Conservation (phyloP, 1,140 invertebrate species). For the Helicoverpa armigera region DNA sequence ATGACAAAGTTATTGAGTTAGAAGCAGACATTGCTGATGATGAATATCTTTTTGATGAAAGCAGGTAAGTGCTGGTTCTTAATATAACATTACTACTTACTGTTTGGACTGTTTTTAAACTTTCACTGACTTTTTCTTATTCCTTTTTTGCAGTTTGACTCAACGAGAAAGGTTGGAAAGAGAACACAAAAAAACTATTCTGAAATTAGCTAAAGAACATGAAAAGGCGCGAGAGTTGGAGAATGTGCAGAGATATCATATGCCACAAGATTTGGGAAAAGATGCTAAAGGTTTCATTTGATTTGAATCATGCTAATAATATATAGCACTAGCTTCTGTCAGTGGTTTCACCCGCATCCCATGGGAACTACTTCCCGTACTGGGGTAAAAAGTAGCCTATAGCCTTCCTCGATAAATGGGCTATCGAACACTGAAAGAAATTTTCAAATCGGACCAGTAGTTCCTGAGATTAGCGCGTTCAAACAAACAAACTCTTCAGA, state of each 20-base stretch:
- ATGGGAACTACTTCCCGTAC: too few relatives aligned
- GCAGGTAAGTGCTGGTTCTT: constrained; percentile 88
- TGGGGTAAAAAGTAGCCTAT: too few relatives aligned
- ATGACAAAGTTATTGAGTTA: constrained; percentile 98
- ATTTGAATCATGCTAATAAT: too few relatives aligned
- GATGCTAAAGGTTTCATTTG: constrained; percentile 87
- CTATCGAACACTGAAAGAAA: background rate
- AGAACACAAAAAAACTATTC: constrained; percentile 96
- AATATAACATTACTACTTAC: background rate
- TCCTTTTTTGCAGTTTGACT: constrained; percentile 90
- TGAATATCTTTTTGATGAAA: constrained; percentile 97
- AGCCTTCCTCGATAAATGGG: too few relatives aligned
- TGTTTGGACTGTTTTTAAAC: background rate
- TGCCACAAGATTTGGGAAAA: constrained; percentile 94
- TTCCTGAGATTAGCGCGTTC: too few relatives aligned
- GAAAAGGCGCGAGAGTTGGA: constrained; percentile 97
- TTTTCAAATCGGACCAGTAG: background rate
- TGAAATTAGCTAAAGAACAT: constrained; percentile 98
- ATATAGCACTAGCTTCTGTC: too few relatives aligned
- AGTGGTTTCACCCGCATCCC: too few relatives aligned
- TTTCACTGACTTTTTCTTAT: background rate
- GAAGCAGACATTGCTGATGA: constrained; percentile 98
- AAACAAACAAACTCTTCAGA: too few relatives aligned
- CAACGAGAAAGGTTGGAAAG: constrained; percentile 94
- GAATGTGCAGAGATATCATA: constrained; percentile 96